Evolutionary conservation across 2,797 vertebrate species (phyloP).

Genomic region (Pantherophis alleghaniensis): DNA sequence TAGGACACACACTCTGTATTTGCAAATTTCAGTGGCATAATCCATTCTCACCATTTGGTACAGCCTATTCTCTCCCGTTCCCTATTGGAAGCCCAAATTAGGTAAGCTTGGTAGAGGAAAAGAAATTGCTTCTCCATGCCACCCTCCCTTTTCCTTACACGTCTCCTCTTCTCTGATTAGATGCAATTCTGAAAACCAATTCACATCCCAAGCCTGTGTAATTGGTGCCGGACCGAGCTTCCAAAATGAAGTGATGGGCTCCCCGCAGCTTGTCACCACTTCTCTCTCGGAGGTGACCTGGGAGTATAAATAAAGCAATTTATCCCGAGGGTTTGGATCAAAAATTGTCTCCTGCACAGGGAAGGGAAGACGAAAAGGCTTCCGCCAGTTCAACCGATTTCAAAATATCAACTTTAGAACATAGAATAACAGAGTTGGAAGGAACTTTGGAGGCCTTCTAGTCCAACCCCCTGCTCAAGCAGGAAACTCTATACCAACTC

Average conservation of each 20-base stretch:
- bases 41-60: neutral
- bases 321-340: neutral
- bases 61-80: neutral
- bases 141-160: neutral
- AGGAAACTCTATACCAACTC: neutral
- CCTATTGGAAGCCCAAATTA: neutral
- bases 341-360: neutral
- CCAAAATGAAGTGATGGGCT: slow-evolving; percentile 11
- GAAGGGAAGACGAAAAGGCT: neutral
- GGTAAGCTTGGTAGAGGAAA: too few species aligned
- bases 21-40: neutral
- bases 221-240: slow-evolving; percentile 8
- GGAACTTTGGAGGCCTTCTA: neutral
- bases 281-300: neutral
- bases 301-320: slow-evolving; percentile 21
- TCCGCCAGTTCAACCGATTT: neutral
- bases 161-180: neutral
- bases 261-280: neutral
- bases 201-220: neutral
- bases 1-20: neutral
- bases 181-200: slow-evolving; percentile 6
- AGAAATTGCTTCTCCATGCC: neutral
- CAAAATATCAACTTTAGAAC: neutral
- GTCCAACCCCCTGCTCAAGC: neutral
- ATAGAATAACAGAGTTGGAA: neutral